These are phyloP conservation scores for Drosophila mulleri DNA, from an alignment of 2,888 invertebrate species.

Conservation along the genomic window DNA sequence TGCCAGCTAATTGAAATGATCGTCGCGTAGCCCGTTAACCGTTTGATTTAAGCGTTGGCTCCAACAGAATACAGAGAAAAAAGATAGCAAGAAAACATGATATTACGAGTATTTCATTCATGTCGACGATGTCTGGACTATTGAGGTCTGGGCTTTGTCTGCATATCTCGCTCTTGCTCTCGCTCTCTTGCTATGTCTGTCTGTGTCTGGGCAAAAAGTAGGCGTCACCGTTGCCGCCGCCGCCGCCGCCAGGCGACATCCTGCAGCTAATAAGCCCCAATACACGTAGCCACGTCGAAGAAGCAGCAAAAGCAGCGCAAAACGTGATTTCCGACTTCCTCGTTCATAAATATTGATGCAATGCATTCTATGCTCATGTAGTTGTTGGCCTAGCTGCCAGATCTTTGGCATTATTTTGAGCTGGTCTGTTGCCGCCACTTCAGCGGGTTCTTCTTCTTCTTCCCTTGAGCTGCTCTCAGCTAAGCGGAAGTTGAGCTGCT, in stretches of 20 bases:
- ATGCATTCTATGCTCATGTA: constrained; percentile 31
- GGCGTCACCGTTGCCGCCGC: constrained; percentile 58
- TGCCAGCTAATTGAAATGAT: constrained; percentile 71
- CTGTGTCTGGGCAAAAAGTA: constrained; percentile 67
- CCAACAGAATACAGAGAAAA: constrained; percentile 1
- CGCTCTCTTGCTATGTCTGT: not conserved
- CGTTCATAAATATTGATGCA: constrained; percentile 74
- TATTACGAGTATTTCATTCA: constrained; percentile 67
- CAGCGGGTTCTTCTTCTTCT: not conserved
- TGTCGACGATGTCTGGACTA: constrained; percentile 38
- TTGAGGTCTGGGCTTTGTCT: constrained; percentile 39
- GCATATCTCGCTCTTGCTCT: not conserved
- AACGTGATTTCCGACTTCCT: constrained; percentile 79
- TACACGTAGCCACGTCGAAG: constrained; percentile 43
- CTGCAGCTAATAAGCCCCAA: constrained; percentile 70
- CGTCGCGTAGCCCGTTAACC: constrained; percentile 68
- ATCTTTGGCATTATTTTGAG: constrained; percentile 11
- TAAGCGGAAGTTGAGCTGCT: constrained; percentile 61
- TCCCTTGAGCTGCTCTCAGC: constrained; percentile 43
- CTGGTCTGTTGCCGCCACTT: constrained; percentile 18
- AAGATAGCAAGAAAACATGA: constrained; percentile 24
- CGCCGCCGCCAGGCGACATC: constrained; percentile 53
- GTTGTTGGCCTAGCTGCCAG: constrained; percentile 23
- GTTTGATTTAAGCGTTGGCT: constrained; percentile 58
- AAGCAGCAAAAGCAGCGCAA: constrained; percentile 34